A percentile compares a stretch with the other conserved stretches of the same genome.
phyloP scores from a whole-genome alignment of 1,140 invertebrate species.

The Thaumetopoea pityocampa region DNA sequence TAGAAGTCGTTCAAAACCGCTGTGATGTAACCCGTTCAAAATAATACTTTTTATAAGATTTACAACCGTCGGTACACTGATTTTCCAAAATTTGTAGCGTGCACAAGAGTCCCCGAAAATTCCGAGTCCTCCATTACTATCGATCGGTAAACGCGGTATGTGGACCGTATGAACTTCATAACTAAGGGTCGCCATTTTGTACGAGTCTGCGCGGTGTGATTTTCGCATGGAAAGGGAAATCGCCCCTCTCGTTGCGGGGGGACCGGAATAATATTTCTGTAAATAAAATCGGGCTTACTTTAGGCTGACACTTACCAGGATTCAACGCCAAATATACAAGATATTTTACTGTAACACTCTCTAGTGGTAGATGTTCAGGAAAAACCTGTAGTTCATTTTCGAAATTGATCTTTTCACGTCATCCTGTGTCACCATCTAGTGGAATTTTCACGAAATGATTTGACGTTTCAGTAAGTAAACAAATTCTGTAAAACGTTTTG shows the following conservation, averaged over 20 bases:
- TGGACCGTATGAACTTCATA: slow-evolving; percentile 70
- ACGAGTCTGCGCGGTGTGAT: slow-evolving; percentile 70
- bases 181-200: slow-evolving; percentile 70
- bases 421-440: slow-evolving; percentile 47
- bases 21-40: slow-evolving; percentile 71
- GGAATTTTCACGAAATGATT: slow-evolving; percentile 45
- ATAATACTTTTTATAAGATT: slow-evolving; percentile 65
- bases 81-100: slow-evolving; percentile 60
- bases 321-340: slow-evolving; percentile 26
- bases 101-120: slow-evolving; percentile 68
- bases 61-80: slow-evolving; percentile 56
- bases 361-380: slow-evolving; percentile 37
- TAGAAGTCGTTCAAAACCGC: slow-evolving; percentile 53
- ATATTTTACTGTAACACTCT: slow-evolving; percentile 34
- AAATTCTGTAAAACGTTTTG: slow-evolving; percentile 17
- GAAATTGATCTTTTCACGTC: slow-evolving; percentile 66
- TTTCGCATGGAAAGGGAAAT: slow-evolving; percentile 70
- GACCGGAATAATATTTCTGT: slow-evolving; percentile 41
- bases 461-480: slow-evolving; percentile 47
- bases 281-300: slow-evolving; percentile 33
- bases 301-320: slow-evolving; percentile 44
- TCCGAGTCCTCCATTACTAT: slow-evolving; percentile 75
- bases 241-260: slow-evolving; percentile 59
- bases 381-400: slow-evolving; percentile 69
- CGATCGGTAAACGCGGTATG: slow-evolving; percentile 72